Evolutionary conservation across 1,140 invertebrate species (phyloP), one percentile per base, ranked within the genome.

Genomic region (Papilio aristodemus): DNA sequence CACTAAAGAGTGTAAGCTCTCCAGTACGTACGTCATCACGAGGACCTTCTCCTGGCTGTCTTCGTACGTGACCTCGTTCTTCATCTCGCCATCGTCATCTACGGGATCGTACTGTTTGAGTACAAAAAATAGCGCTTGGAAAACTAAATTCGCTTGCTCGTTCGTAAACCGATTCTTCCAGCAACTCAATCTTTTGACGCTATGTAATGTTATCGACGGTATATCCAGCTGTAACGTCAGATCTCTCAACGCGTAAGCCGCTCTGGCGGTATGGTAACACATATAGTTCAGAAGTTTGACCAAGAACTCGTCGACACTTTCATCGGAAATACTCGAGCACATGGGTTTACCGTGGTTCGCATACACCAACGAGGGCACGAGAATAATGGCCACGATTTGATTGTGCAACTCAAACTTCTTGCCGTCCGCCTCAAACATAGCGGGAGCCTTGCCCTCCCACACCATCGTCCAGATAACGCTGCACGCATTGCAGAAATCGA

Each of bases 71-170:
- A 78, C 57, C 25, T 76, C 68, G 0, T 46, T 39, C n/a, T 70
- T 81, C 19, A 77, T 54, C 39, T 84, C 74, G 5, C 76, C 81
- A 14, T 77, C 46, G 3, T 81, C 73, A 68, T 81, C 77, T 36
- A 79, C 66, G 0, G 85, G 84, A 57, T 86, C 86, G 64, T 93
- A 94, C 75, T 95, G 94, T 69, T 94, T 94, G 0, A 96, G 79
- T 0, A 93, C 91, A 78, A 95, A 94, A 43, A 94, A 94, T 59
- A 96, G 82, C 0, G 93, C 92, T 89, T 96, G 95, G 72, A 96
- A 96, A 19, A 94, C 89, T n/a, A 94, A 92, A 10, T 95, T 94
- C 0, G 95, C 95, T 73, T 94, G 92, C 57, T 94, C 94, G 78
- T 94, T 89, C 59, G 92, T 90, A 32, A 94, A 81, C 67, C 93